phyloP scores from a whole-genome alignment of 1,140 invertebrate species.

The Agrilus planipennis region DNA sequence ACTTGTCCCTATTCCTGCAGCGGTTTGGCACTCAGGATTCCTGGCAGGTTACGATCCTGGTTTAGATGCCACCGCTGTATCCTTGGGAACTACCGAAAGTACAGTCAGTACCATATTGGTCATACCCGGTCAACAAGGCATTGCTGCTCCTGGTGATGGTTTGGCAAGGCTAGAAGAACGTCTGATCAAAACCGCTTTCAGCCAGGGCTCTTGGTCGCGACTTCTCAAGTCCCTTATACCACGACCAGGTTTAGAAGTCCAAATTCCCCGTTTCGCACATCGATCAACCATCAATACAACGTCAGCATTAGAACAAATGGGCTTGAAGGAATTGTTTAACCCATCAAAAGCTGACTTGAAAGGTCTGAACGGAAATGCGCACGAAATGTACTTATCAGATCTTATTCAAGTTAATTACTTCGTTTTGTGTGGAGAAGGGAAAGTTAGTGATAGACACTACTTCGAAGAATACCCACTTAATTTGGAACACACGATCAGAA shows the following conservation, averaged over 20 bases:
- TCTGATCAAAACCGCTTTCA: conserved; percentile 49
- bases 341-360: conserved; percentile 60
- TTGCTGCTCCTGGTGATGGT: conserved; percentile 61
- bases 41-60: conserved; percentile 70
- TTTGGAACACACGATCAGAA: conserved; percentile 34
- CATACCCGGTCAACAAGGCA: conserved; percentile 45
- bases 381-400: conserved; percentile 65
- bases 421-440: conserved; percentile 64
- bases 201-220: conserved; percentile 59
- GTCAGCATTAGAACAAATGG: conserved; percentile 62
- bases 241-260: conserved; percentile 59
- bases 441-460: conserved; percentile 58
- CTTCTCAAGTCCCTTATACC: conserved; percentile 59
- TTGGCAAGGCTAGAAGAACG: conserved; percentile 57
- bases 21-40: conserved; percentile 61
- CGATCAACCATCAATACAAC: conserved; percentile 68
- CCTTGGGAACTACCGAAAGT: conserved; percentile 55
- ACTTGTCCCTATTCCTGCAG: conserved; percentile 67
- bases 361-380: conserved; percentile 61
- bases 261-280: conserved; percentile 72
- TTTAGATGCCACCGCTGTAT: conserved; percentile 67
- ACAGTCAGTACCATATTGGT: conserved; percentile 64
- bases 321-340: conserved; percentile 63
- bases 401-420: conserved; percentile 69
- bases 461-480: conserved; percentile 65